Base-by-base conservation (phyloP, 2,113 vertebrate genomes). In the Jaculus jaculus region DNA sequence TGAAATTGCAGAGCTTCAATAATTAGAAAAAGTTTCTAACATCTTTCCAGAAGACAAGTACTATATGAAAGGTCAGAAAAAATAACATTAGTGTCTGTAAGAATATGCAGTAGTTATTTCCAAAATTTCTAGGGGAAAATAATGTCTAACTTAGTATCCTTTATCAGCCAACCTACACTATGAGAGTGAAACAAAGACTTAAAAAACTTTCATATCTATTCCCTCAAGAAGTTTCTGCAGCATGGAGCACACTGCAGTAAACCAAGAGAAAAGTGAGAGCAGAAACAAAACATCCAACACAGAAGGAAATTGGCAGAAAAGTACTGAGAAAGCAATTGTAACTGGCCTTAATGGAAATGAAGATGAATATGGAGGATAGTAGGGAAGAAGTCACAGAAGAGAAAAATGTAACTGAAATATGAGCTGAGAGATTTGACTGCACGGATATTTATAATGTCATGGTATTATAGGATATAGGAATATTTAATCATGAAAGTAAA, bases 181-280 rank as follows among this genome's bases (percentile, higher is more conserved):
- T 84, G 39, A 84, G 58, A 58, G 24, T 34, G 60, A 87, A 58
- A 51, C 21, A 66, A 77, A 83, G 18, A 51, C 47, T 58, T 11
- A 72, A 72, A 12, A 42, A 69, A 60, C 5, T 79, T 47, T 72
- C 23, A 16, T 81, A 15, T 42, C 60, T 83, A n/a, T 91, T 58
- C 71, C n/a, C 39, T 77, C 8, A 47, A 47, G 42, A 47, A 47
- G 42, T 47, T 47, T 20, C 17, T 92, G 28, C n/a, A 73, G 11
- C 42, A 72, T 88, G 30, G 20, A 10, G 51, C 58, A 37, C 1
- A 30, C 30, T 34, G 63, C 3, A 86, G 9, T 54, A 58, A 88
- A 82, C 24, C 37, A 78, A 93, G 74, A 90, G 72, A 92, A 28
- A 89, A 90, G 58, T 73, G 23, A 85, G 34, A 37, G 23, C 75